A percentile compares a stretch with the other conserved stretches of the same genome.
phyloP scores from a whole-genome alignment of 2,113 vertebrate genomes.

The Prionailurus viverrinus region DNA sequence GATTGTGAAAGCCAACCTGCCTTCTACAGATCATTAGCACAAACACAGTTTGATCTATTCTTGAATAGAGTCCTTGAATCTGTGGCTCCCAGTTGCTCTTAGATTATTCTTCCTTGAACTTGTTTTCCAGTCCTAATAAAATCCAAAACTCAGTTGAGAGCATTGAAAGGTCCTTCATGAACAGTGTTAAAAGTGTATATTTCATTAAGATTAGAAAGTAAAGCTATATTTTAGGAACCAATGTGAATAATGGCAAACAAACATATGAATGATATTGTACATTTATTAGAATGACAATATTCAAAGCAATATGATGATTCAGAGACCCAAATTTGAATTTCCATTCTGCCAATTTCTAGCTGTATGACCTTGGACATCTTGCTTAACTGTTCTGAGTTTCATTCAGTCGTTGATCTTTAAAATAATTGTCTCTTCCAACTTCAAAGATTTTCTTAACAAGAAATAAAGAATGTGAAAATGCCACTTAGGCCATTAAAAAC shows the following conservation, averaged over 20 bases:
- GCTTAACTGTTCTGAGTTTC: neutral
- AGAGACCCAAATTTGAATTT: neutral
- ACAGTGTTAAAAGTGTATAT: neutral
- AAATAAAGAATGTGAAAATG: neutral
- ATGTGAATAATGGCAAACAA: neutral
- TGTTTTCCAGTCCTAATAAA: neutral
- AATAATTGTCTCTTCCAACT: neutral
- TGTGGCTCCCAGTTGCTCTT: neutral
- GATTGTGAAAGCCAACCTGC: neutral
- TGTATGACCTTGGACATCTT: neutral
- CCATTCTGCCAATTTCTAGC: neutral
- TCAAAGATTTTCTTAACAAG: neutral
- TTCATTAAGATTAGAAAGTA: neutral
- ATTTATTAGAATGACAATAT: neutral
- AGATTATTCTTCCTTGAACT: neutral
- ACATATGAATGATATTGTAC: neutral
- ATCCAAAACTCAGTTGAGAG: neutral
- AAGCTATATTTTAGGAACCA: neutral
- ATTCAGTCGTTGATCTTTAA: neutral
- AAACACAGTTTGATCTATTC: neutral
- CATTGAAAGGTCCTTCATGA: neutral
- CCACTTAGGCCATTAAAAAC: neutral
- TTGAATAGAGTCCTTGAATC: neutral
- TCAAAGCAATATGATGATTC: neutral
- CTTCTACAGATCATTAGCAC: neutral